Evolutionary conservation across 2,888 invertebrate species (phyloP).

Genomic region (Holacanthella duospinosa): DNA sequence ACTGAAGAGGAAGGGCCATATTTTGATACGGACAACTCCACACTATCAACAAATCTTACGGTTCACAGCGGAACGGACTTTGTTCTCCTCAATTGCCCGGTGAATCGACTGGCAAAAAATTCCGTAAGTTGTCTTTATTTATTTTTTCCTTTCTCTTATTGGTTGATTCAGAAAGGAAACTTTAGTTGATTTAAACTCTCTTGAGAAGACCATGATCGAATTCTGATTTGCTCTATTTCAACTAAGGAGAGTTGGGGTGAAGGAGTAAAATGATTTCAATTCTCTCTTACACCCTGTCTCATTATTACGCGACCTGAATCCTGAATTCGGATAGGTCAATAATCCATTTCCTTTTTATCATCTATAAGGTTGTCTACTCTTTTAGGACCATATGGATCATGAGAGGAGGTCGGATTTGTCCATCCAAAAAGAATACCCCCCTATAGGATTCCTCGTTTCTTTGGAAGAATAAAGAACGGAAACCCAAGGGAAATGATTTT

Average conservation of each 20-base stretch:
- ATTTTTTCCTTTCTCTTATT: no score
- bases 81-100: slow-evolving; percentile 36
- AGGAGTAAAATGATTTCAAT: background rate
- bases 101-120: slow-evolving; percentile 29
- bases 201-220: no score
- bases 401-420: no score
- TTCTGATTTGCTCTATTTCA: background rate
- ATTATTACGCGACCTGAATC: slow-evolving; percentile 11
- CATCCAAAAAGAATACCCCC: no score
- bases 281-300: slow-evolving; percentile 7
- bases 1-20: slow-evolving; percentile 18
- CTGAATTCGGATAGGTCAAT: slow-evolving; percentile 5
- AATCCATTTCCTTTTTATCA: no score
- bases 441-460: no score
- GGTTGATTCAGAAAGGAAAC: no score
- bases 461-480: no score
- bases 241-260: background rate
- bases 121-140: background rate
- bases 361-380: no score
- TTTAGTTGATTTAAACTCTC: no score
- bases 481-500: no score
- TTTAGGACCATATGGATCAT: no score
- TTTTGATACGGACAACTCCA: slow-evolving; percentile 34
- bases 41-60: slow-evolving; percentile 34
- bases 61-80: slow-evolving; percentile 37